Percentiles rank a stretch among this genome's conserved stretches.
Evolutionary conservation across 2,113 vertebrate genomes (phyloP).

Genomic region (Xiphophorus couchianus): DNA sequence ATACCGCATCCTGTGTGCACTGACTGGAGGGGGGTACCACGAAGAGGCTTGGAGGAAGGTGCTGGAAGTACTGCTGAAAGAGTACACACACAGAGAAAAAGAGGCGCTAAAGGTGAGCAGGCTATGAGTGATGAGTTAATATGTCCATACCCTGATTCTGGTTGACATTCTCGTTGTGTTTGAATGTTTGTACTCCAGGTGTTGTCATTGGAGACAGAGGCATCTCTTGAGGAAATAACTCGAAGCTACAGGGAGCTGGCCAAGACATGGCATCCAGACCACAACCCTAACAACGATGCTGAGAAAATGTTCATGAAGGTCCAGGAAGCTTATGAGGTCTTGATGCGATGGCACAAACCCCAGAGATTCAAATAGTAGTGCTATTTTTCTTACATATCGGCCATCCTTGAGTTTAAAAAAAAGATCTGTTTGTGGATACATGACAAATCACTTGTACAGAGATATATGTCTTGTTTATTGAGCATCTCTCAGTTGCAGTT

Average conservation of each 20-base stretch:
- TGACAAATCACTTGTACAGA: background rate
- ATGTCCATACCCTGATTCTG: background rate
- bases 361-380: slow-evolving; percentile 50
- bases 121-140: background rate
- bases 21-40: slow-evolving; percentile 74
- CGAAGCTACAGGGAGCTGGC: slow-evolving; percentile 83
- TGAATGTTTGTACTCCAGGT: slow-evolving; percentile 74
- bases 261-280: slow-evolving; percentile 91
- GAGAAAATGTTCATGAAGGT: slow-evolving; percentile 86
- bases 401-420: accelerated
- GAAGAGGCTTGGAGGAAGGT: slow-evolving; percentile 87
- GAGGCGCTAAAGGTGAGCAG: slow-evolving; percentile 83
- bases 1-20: slow-evolving; percentile 73
- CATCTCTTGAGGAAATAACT: slow-evolving; percentile 84
- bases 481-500: too few species aligned
- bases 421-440: background rate
- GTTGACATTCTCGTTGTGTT: background rate
- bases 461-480: background rate
- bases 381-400: background rate
- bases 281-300: slow-evolving; percentile 84
- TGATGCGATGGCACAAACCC: slow-evolving; percentile 70
- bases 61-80: slow-evolving; percentile 82
- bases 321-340: slow-evolving; percentile 85
- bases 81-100: slow-evolving; percentile 79
- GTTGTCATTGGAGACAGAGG: slow-evolving; percentile 78